These are phyloP conservation scores for Acanthochromis polyacanthus DNA, from an alignment of 2,113 vertebrate genomes.

Conservation along the genomic window DNA sequence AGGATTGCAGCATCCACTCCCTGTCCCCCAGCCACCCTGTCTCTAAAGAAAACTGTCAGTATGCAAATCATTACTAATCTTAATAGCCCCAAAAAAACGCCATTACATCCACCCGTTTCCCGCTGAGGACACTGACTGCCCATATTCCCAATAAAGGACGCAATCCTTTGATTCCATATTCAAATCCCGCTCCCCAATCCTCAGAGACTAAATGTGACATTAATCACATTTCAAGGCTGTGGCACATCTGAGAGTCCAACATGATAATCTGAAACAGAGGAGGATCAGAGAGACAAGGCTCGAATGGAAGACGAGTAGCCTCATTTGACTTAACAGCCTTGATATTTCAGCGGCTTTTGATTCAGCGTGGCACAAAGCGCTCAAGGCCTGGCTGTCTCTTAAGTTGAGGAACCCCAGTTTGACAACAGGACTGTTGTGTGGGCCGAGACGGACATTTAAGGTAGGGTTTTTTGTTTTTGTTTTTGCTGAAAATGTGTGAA, in stretches of 20 bases:
- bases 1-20: not conserved
- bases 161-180: constrained; percentile 25
- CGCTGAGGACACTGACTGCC: constrained; percentile 13
- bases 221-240: constrained; percentile 65
- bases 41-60: not conserved
- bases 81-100: constrained; percentile 33
- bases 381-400: not conserved
- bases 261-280: constrained; percentile 50
- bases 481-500: not conserved
- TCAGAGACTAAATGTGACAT: constrained; percentile 62
- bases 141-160: constrained; percentile 18
- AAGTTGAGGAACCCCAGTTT: constrained; percentile 6
- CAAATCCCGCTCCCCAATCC: constrained; percentile 45
- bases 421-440: constrained; percentile 15
- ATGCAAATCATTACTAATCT: constrained; percentile 26
- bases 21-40: not conserved
- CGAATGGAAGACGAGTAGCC: constrained; percentile 24
- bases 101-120: constrained; percentile 14
- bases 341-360: constrained; percentile 35
- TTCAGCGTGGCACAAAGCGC: constrained; percentile 10
- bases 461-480: not conserved
- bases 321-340: constrained; percentile 47
- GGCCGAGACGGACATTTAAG: not conserved
- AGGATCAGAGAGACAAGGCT: constrained; percentile 55
- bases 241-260: constrained; percentile 52